Conservation (phyloP, 2,888 invertebrate genomes). For the Netelia melanura region DNA sequence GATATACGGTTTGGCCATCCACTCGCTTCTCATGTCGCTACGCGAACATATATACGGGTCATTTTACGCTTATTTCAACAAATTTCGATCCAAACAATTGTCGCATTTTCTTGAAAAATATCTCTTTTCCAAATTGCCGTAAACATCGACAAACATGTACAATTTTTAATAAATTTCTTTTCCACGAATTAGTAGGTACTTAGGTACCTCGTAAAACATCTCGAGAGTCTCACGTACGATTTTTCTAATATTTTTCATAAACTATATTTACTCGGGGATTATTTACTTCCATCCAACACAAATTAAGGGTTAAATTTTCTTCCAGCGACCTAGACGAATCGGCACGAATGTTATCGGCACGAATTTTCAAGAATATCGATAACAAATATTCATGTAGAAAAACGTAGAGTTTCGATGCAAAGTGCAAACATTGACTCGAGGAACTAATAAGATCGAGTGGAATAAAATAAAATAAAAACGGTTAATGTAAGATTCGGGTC, state of each 20-base stretch:
- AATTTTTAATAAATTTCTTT: no score
- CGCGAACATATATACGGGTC: neutral
- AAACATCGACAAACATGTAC: no score
- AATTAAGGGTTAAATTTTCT: neutral
- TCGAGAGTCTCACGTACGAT: neutral
- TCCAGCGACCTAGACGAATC: neutral
- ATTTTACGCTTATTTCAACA: neutral
- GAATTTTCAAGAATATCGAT: no score
- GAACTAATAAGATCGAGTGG: neutral
- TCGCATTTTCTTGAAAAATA: neutral
- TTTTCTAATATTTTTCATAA: neutral
- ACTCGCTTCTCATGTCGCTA: constrained; percentile 29
- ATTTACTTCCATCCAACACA: neutral
- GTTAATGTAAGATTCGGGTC: neutral
- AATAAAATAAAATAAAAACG: neutral
- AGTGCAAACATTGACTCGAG: no score
- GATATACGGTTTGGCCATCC: constrained; percentile 19
- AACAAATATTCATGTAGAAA: no score
- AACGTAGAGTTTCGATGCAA: no score
- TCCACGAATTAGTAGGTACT: neutral
- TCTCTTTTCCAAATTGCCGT: no score
- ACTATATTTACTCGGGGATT: neutral
- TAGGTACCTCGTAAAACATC: neutral
- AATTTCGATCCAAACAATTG: neutral
- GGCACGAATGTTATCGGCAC: no score